Conservation (phyloP, 1,140 invertebrate species). For the Caerostris darwini region DNA sequence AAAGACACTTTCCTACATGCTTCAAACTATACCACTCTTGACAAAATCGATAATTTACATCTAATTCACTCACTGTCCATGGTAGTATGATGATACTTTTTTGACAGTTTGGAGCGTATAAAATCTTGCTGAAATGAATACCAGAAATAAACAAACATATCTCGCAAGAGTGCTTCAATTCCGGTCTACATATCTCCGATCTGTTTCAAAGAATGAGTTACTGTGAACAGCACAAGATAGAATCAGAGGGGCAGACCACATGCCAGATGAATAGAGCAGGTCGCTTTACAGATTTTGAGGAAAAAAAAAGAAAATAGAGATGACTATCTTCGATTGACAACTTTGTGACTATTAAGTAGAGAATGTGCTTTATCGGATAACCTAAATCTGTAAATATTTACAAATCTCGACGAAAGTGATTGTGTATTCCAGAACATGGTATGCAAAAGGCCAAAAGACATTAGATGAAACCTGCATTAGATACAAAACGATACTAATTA, state of each 20-base stretch:
- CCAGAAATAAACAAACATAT: too few relatives aligned
- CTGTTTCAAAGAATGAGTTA: not conserved
- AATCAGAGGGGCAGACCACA: not conserved
- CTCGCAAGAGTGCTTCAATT: not conserved
- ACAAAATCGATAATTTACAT: too few relatives aligned
- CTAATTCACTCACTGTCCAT: too few relatives aligned
- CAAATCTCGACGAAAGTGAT: not conserved
- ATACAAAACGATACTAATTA: too few relatives aligned
- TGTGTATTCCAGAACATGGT: not conserved
- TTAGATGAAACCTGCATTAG: not conserved
- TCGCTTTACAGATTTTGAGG: not conserved
- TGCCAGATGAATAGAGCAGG: not conserved
- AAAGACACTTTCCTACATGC: too few relatives aligned
- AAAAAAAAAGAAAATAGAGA: not conserved
- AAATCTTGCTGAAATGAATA: too few relatives aligned
- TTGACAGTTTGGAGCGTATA: too few relatives aligned
- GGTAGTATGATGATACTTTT: too few relatives aligned
- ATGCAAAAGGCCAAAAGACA: not conserved
- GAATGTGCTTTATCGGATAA: not conserved
- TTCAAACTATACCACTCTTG: too few relatives aligned
- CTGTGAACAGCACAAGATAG: not conserved
- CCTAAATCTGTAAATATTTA: not conserved
- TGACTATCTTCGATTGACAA: not conserved
- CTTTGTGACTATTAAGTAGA: not conserved
- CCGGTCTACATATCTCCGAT: not conserved